These are phyloP conservation scores for Arvicanthis niloticus DNA, from an alignment of 2,113 vertebrate genomes.

Conservation along the genomic window DNA sequence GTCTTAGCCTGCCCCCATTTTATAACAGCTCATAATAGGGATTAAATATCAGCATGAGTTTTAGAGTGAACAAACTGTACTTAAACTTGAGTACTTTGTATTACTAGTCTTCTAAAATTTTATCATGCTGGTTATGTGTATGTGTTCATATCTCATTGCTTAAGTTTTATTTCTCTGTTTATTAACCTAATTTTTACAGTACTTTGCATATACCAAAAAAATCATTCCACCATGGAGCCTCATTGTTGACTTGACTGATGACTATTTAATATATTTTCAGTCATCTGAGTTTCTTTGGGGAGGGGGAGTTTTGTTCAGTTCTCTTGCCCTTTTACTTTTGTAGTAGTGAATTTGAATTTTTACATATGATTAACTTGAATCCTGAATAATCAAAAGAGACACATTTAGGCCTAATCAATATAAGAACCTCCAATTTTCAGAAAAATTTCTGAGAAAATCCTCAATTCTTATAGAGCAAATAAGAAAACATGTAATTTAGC, in stretches of 20 bases:
- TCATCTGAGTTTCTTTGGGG: not conserved
- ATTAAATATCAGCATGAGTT: not conserved
- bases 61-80: not conserved
- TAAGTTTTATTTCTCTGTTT: constrained; percentile 31
- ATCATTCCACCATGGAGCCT: not conserved
- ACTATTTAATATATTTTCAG: constrained; percentile 21
- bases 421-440: not conserved
- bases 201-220: not conserved
- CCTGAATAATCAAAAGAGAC: constrained; percentile 10
- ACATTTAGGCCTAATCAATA: not conserved
- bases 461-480: not conserved
- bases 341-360: not conserved
- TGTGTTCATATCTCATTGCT: not conserved
- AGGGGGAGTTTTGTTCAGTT: not conserved
- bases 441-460: not conserved
- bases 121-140: not conserved
- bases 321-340: not conserved
- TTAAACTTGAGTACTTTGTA: not conserved
- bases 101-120: not conserved
- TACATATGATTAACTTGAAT: not conserved
- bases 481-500: not conserved
- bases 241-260: not conserved
- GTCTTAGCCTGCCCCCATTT: not conserved
- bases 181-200: not conserved
- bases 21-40: not conserved